Percentiles rank a stretch among this genome's conserved stretches.
Conservation (phyloP, 2,888 invertebrate genomes). For the Nebria brevicollis region DNA sequence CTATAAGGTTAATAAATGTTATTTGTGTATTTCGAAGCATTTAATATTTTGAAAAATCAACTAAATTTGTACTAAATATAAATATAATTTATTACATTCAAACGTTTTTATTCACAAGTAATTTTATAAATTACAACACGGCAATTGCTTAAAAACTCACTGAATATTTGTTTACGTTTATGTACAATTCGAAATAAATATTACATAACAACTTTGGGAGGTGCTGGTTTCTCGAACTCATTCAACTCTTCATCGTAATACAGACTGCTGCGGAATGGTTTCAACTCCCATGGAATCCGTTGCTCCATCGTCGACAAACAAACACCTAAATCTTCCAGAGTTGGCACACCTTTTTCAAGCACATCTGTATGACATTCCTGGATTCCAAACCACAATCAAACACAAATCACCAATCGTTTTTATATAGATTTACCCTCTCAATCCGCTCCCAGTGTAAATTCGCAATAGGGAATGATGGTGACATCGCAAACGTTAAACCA, state of each 20-base stretch:
- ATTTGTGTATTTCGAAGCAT: background rate
- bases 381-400: constrained; percentile 49
- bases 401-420: background rate
- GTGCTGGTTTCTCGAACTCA: constrained; percentile 70
- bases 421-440: constrained; percentile 71
- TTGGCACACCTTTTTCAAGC: constrained; percentile 72
- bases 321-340: constrained; percentile 90
- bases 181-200: constrained; percentile 30
- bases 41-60: constrained; percentile 8
- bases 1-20: no score
- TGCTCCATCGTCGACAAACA: constrained; percentile 79
- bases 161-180: constrained; percentile 17
- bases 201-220: constrained; percentile 66
- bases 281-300: constrained; percentile 84
- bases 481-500: constrained; percentile 68
- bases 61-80: background rate
- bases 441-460: constrained; percentile 81
- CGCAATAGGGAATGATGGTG: constrained; percentile 75
- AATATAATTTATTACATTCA: background rate
- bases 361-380: constrained; percentile 83
- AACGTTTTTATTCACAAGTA: background rate
- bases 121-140: background rate
- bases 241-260: constrained; percentile 81
- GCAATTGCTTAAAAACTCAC: background rate
- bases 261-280: constrained; percentile 72